Percentiles rank a stretch among this genome's conserved stretches.
These are phyloP conservation scores for Bombus vancouverensis DNA, from an alignment of 1,140 invertebrate species.

Conservation along the genomic window DNA sequence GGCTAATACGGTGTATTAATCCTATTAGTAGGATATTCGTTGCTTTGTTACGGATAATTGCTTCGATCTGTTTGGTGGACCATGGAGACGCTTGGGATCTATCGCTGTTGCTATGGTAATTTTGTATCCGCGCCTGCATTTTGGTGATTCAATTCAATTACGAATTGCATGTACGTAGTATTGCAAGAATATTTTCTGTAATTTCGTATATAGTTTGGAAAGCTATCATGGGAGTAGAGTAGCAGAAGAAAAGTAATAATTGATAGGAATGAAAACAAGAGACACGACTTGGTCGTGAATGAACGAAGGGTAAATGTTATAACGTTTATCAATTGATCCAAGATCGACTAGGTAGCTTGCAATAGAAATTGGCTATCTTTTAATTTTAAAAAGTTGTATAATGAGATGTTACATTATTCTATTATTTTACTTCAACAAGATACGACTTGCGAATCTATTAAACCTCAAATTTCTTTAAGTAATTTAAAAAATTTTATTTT, in stretches of 20 bases:
- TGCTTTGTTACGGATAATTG: conserved; percentile 7
- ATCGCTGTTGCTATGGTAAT: neutral
- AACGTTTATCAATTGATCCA: too few species aligned
- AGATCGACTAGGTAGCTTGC: too few species aligned
- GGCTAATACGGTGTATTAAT: neutral
- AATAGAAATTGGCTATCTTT: too few species aligned
- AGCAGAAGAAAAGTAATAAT: neutral
- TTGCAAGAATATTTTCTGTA: too few species aligned
- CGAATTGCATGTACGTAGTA: too few species aligned
- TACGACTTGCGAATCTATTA: too few species aligned
- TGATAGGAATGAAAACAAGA: neutral
- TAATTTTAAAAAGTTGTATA: too few species aligned
- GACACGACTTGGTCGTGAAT: neutral
- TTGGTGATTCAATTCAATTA: neutral
- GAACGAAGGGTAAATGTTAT: neutral
- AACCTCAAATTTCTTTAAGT: too few species aligned
- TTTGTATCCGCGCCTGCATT: neutral
- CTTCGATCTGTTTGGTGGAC: neutral
- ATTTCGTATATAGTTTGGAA: too few species aligned
- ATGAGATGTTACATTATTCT: too few species aligned
- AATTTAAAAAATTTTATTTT: too few species aligned
- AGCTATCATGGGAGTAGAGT: neutral
- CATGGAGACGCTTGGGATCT: neutral
- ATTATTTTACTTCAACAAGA: too few species aligned
- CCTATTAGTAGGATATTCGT: neutral